A percentile compares a stretch with the other conserved stretches of the same genome.
Evolutionary conservation across 2,797 vertebrate genomes (phyloP).

Genomic region (Cirrhinus molitorella): DNA sequence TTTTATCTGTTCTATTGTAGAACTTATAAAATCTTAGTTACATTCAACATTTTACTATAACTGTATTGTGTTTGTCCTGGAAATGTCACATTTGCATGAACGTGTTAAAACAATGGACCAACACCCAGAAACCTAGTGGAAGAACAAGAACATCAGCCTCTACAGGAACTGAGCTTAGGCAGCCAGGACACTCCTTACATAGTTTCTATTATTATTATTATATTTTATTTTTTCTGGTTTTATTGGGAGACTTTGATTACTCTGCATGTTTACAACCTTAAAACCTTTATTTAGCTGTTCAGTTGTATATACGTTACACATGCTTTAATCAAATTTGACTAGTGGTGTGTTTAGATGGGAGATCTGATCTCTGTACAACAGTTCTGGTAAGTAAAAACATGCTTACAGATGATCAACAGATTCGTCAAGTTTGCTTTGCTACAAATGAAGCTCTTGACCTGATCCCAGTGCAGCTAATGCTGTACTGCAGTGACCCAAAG

Average conservation of each 20-base stretch:
- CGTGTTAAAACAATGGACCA: constrained; percentile 58
- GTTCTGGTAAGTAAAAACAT: background rate
- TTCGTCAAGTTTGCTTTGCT: background rate
- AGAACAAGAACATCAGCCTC: constrained; percentile 66
- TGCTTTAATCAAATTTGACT: background rate
- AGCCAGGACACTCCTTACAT: constrained; percentile 29
- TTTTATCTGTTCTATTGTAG: background rate
- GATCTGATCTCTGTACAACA: background rate
- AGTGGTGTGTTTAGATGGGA: background rate
- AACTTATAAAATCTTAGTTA: background rate
- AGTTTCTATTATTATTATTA: background rate
- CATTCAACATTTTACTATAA: background rate
- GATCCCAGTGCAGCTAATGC: background rate
- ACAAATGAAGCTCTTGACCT: background rate
- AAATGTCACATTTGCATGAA: constrained; percentile 27
- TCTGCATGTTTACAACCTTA: background rate
- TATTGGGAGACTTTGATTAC: background rate
- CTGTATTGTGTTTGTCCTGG: constrained; percentile 4
- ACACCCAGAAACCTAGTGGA: constrained; percentile 65
- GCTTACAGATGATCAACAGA: background rate
- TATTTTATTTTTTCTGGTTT: background rate
- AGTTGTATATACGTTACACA: background rate
- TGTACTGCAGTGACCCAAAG: background rate
- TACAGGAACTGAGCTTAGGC: constrained; percentile 31
- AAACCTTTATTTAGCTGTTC: background rate